Evolutionary conservation across 2,113 vertebrate genomes (phyloP).

Genomic region (Microcebus ravelobensis): DNA sequence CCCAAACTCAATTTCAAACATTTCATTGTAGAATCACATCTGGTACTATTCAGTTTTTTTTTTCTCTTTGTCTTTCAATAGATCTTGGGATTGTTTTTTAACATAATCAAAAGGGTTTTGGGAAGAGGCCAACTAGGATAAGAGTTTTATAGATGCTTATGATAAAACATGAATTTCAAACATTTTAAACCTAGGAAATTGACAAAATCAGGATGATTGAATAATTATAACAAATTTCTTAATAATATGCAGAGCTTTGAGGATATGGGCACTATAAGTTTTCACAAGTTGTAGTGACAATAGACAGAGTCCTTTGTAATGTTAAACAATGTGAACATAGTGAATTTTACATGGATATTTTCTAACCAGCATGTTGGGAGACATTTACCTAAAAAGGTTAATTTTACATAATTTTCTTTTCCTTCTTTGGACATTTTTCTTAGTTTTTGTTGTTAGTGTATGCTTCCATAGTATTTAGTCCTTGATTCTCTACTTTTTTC

Average conservation of each 20-base stretch:
- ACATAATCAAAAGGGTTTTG: neutral
- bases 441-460: neutral
- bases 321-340: neutral
- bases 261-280: neutral
- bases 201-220: neutral
- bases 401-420: neutral
- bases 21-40: neutral
- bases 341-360: neutral
- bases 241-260: neutral
- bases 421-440: neutral
- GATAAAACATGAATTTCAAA: neutral
- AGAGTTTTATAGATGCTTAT: neutral
- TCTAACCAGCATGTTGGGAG: neutral
- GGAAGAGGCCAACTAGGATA: neutral
- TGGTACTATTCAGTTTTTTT: neutral
- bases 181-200: neutral
- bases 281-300: neutral
- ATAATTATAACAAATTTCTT: neutral
- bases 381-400: neutral
- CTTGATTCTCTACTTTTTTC: neutral
- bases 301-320: neutral
- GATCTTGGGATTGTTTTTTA: neutral
- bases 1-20: neutral
- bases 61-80: neutral
- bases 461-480: neutral